Base-by-base conservation (phyloP, 2,113 vertebrate species). In the Nicator chloris region DNA sequence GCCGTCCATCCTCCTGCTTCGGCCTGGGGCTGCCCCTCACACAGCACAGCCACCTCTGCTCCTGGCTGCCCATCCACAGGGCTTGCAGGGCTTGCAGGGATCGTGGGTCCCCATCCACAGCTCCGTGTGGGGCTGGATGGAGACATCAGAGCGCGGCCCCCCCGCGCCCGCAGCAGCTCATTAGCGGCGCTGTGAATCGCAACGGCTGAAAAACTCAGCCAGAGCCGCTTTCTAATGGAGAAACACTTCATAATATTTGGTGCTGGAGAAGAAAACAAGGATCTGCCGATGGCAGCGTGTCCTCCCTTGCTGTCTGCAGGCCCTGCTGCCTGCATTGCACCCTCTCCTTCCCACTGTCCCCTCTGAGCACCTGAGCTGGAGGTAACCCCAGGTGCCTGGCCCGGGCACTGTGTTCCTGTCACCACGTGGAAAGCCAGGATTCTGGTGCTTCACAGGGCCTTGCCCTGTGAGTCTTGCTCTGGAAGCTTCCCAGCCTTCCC, bases 191-290 rank as follows among this genome's bases (percentile, higher is more conserved):
- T 15, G 79, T 83, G 95, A 96, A 82, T 90, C 8, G 51, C 79
- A 22, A 3, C 26, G 84, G 90, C 75, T 90, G 82, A 69, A 92
- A 95, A 94, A 42, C 59, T 33, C 95, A 73, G 90, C 91, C 93
- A 84, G 95, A 94, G 50, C 85, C 3, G 9, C 57, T 80, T 51
- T 65, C 91, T 78, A 50, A 73, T 40, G 75, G 90, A 93, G 92
- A 95, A 95, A 95, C 96, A 93, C 95, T 94, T 97, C 95, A 95
- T 54, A 95, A 96, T 95, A 93, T 96, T 96, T 95, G 88, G 93
- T 94, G 92, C 19, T 3, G 35, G 90, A 65, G 96, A 39, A 86
- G 92, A 73, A 95, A 95, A 94, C 91, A 96, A 66, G 76, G 80
- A 90, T 78, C 64, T 59, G 85, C 88, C 80, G 93, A 75, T 75